Evolutionary conservation across 2,113 vertebrate species (phyloP).

Genomic region (Carassius auratus): DNA sequence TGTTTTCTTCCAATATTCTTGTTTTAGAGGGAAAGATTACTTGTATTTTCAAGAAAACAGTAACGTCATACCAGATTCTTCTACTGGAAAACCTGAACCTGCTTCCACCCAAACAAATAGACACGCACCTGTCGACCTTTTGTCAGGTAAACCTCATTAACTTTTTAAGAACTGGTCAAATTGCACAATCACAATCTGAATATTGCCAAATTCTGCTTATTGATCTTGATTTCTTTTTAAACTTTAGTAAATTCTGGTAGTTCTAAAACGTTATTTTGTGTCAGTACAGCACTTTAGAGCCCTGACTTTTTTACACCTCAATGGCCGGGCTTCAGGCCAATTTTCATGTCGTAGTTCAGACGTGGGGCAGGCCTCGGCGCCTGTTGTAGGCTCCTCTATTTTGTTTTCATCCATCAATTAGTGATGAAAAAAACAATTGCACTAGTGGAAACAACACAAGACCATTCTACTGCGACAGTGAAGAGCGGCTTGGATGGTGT

Average conservation of each 20-base stretch:
- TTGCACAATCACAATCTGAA: background rate
- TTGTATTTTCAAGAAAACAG: constrained; percentile 76
- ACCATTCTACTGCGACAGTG: too few relatives aligned
- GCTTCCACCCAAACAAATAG: constrained; percentile 50
- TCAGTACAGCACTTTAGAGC: background rate
- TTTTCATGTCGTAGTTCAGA: too few relatives aligned
- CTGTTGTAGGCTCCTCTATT: too few relatives aligned
- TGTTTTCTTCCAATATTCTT: constrained; percentile 12
- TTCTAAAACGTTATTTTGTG: background rate
- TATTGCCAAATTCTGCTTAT: background rate
- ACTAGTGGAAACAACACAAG: too few relatives aligned
- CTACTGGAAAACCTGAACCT: background rate
- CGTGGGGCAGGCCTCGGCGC: too few relatives aligned
- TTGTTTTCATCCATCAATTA: too few relatives aligned
- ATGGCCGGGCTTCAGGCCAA: too few relatives aligned
- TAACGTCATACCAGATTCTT: constrained; percentile 43
- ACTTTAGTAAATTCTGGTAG: background rate
- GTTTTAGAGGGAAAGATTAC: constrained; percentile 78
- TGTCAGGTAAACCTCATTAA: constrained; percentile 79
- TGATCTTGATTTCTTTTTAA: background rate
- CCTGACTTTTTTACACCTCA: too few relatives aligned
- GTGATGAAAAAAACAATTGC: too few relatives aligned
- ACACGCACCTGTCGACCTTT: constrained; percentile 78
- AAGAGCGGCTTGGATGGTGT: too few relatives aligned
- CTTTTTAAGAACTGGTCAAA: background rate